Percentiles rank a stretch among this genome's conserved stretches.
Evolutionary conservation across 2,888 invertebrate species (phyloP).

Genomic region (Oxyscelio sp.): DNA sequence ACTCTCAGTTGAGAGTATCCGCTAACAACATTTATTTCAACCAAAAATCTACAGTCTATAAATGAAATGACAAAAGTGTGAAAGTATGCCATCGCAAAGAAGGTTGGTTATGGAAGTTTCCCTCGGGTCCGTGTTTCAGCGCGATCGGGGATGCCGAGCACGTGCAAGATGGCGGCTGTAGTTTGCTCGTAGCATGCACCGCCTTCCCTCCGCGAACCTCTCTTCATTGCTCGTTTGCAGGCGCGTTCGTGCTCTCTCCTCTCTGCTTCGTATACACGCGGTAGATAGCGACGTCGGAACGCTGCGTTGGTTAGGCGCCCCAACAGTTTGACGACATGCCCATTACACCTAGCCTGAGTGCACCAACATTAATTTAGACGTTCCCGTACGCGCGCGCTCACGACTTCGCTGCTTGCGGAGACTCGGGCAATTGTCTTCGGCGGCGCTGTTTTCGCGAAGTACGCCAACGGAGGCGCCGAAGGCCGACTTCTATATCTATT

Average conservation of each 20-base stretch:
- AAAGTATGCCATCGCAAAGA: conserved; percentile 55
- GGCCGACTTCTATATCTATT: conserved; percentile 73
- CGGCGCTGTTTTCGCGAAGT: conserved; percentile 66
- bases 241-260: conserved; percentile 38
- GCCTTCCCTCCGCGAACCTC: conserved; percentile 79
- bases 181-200: conserved; percentile 86
- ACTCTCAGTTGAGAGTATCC: too few relatives aligned
- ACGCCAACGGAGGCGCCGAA: conserved; percentile 60
- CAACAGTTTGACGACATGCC: conserved; percentile 87
- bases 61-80: background rate
- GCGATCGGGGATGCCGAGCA: conserved; percentile 85
- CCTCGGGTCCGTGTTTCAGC: conserved; percentile 75
- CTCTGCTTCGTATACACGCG: conserved; percentile 70
- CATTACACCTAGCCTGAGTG: conserved; percentile 81
- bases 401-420: conserved; percentile 38
- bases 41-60: background rate
- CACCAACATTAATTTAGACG: conserved; percentile 50
- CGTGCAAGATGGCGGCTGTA: conserved; percentile 88
- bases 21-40: background rate
- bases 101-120: conserved; percentile 51
- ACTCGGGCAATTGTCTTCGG: conserved; percentile 20
- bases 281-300: conserved; percentile 77
- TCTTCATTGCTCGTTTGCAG: conserved; percentile 62
- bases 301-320: conserved; percentile 84
- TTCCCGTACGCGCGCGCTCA: conserved; percentile 26